Base-by-base conservation (phyloP, 2,113 vertebrate species). In the Hyla sarda region DNA sequence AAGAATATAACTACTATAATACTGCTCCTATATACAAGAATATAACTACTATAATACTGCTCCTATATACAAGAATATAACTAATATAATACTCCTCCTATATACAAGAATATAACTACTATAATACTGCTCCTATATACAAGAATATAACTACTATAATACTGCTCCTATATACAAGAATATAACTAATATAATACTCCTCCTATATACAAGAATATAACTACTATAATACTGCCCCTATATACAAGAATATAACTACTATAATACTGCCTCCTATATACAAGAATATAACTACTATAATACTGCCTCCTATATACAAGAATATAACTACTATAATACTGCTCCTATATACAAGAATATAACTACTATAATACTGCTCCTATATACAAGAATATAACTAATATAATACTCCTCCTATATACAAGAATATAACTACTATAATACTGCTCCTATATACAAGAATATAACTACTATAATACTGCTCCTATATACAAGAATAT, bases 11-110 rank as follows among this genome's bases (percentile, higher is more conserved):
- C 60, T 65, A 65, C 60, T 65, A 65, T 65, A 65, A 30, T 65
- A 30, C 60, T 65, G 60, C 60, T 1, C 28, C 60, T 65, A 65
- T 65, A 19, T 65, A 65, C 60, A 65, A 30, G 60, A 30, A 65
- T 65, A 65, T 65, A 65, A 65, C 60, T 65, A 65, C 60, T 65
- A 65, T 65, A 65, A 65, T 65, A 65, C 60, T 65, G 60, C 60
- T n/a, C 13, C n/a, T n/a, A n/a, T n/a, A n/a, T n/a, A n/a, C n/a
- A n/a, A n/a, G n/a, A n/a, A n/a, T n/a, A n/a, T n/a, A n/a, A n/a
- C n/a, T n/a, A n/a, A n/a, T n/a, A n/a, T n/a, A n/a, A n/a, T n/a
- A n/a, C n/a, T n/a, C n/a, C n/a, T n/a, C n/a, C n/a, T n/a, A n/a
- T n/a, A n/a, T n/a, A n/a, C n/a, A n/a, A n/a, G n/a, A n/a, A n/a